These are phyloP conservation scores for Parotia lawesii DNA, from an alignment of 2,113 vertebrate species.

Conservation along the genomic window DNA sequence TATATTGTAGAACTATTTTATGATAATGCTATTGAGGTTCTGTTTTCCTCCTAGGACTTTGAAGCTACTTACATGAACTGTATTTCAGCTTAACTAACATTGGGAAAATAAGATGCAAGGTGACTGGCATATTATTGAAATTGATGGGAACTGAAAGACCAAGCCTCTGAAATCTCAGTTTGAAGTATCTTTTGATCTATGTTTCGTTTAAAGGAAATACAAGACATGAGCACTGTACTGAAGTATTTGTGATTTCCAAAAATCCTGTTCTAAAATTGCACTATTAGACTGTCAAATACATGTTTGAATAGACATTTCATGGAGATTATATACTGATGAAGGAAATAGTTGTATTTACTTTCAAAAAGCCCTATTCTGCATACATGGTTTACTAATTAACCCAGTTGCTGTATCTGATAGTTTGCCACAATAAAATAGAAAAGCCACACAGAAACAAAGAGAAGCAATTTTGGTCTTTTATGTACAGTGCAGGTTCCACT, in stretches of 20 bases:
- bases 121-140: not conserved
- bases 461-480: not conserved
- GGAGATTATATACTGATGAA: not conserved
- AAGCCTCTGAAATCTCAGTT: not conserved
- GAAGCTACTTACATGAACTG: not conserved
- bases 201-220: not conserved
- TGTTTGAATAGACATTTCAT: not conserved
- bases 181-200: not conserved
- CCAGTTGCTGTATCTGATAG: not conserved
- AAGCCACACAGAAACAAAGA: not conserved
- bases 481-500: not conserved
- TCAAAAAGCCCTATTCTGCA: not conserved
- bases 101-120: not conserved
- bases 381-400: not conserved
- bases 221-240: not conserved
- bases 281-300: not conserved
- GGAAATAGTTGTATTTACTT: not conserved
- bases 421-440: not conserved
- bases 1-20: not conserved
- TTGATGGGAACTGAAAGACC: not conserved
- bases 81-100: not conserved
- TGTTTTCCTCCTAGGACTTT: not conserved
- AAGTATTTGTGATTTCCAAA: not conserved
- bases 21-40: not conserved
- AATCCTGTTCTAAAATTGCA: not conserved